phyloP scores from a whole-genome alignment of 64 coral and sea anemone genomes.

The Orbicella faveolata region DNA sequence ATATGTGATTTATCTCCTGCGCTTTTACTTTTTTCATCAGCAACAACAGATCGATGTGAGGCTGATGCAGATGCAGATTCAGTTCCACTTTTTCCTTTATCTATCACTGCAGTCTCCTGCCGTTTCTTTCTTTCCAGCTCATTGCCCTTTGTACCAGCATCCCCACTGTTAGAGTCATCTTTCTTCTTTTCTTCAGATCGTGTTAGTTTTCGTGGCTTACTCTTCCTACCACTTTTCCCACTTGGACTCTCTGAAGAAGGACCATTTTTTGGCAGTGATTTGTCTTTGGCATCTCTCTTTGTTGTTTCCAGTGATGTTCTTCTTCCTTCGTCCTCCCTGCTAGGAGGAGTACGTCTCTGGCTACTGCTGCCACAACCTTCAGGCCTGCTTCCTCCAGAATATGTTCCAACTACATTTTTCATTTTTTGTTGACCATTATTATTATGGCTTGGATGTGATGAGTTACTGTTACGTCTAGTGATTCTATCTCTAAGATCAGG shows the following conservation, averaged over 20 bases:
- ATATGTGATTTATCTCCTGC: neutral
- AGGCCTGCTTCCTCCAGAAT: neutral
- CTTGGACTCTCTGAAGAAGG: slow-evolving; percentile 1
- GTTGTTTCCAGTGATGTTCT: neutral
- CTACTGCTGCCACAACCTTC: neutral
- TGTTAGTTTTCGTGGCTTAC: slow-evolving; percentile 8
- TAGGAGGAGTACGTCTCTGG: neutral
- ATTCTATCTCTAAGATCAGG: neutral
- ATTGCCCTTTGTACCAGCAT: neutral
- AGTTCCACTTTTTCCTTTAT: neutral
- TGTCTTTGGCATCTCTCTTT: neutral
- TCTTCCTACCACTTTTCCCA: slow-evolving; percentile 20
- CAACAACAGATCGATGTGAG: neutral
- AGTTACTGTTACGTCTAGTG: neutral
- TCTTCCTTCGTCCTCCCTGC: neutral
- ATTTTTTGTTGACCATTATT: neutral
- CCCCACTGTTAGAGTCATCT: neutral
- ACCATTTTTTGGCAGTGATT: neutral
- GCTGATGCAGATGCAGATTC: neutral
- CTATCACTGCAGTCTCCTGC: neutral
- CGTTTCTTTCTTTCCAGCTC: neutral
- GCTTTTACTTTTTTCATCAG: neutral
- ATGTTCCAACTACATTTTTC: neutral
- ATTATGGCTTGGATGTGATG: neutral
- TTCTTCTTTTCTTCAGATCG: slow-evolving; percentile 15